Percentiles rank a stretch among this genome's conserved stretches.
Conservation (phyloP, 2,113 vertebrate genomes). For the Origma solitaria region DNA sequence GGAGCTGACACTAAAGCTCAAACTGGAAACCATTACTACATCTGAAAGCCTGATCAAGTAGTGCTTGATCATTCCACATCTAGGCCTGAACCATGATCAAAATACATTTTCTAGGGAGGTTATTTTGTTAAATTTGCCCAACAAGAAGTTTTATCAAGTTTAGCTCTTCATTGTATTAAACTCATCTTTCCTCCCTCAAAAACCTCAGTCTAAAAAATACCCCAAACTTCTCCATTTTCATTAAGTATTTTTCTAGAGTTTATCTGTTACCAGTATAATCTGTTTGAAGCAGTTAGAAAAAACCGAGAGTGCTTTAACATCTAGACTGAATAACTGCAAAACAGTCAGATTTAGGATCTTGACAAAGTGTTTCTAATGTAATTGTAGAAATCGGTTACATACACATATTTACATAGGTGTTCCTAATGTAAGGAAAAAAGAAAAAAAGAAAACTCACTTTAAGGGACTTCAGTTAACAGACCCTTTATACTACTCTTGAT, state of each 20-base stretch:
- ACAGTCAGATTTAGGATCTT: neutral
- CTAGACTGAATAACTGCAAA: neutral
- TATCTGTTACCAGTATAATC: neutral
- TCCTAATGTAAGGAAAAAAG: neutral
- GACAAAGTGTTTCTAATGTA: neutral
- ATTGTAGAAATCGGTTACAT: neutral
- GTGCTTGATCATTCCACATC: neutral
- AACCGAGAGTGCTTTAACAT: neutral
- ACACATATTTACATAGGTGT: neutral
- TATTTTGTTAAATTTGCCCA: neutral
- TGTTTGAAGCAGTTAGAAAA: neutral
- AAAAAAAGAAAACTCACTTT: neutral
- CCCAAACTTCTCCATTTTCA: neutral
- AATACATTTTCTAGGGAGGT: neutral
- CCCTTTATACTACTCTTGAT: neutral
- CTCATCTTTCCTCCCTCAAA: neutral
- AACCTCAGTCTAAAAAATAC: neutral
- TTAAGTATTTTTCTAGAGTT: neutral
- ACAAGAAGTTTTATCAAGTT: neutral
- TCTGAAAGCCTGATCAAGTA: neutral
- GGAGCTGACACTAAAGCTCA: neutral
- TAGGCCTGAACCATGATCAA: neutral
- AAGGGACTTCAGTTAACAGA: neutral
- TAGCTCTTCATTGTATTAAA: neutral
- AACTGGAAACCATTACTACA: neutral